A percentile compares a stretch with the other conserved stretches of the same genome.
Evolutionary conservation across 1,140 invertebrate species (phyloP).

Genomic region (Drosophila mojavensis): DNA sequence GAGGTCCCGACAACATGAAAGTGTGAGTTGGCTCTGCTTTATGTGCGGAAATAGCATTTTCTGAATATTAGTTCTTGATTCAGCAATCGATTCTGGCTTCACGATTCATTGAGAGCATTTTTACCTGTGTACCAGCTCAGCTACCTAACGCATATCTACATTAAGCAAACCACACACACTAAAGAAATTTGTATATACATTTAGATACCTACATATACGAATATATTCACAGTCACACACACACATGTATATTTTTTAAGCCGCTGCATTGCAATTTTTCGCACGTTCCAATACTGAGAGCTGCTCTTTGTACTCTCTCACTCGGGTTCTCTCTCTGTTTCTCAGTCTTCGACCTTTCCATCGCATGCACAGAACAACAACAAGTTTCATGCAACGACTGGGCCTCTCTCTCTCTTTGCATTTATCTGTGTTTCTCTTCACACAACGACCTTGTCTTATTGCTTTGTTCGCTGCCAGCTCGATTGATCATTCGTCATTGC

Average conservation of each 20-base stretch:
- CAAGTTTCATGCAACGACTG: neutral
- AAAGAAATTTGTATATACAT: neutral
- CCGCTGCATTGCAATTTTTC: slow-evolving; percentile 62
- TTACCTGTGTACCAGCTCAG: slow-evolving; percentile 18
- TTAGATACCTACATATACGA: slow-evolving; percentile 20
- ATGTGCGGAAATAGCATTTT: slow-evolving; percentile 11
- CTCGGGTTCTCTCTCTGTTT: neutral
- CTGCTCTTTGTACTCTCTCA: slow-evolving; percentile 15
- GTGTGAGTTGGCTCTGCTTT: neutral
- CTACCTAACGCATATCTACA: slow-evolving; percentile 25
- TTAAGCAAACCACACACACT: neutral
- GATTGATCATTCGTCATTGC: slow-evolving; percentile 76
- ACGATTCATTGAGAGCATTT: neutral
- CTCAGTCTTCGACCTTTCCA: slow-evolving; percentile 12
- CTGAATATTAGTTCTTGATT: slow-evolving; percentile 22
- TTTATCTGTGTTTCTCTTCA: slow-evolving; percentile 35
- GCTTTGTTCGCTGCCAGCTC: slow-evolving; percentile 26
- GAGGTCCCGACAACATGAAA: neutral
- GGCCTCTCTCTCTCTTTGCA: slow-evolving; percentile 11
- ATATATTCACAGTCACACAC: neutral
- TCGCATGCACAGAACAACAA: neutral
- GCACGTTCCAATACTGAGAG: slow-evolving; percentile 57
- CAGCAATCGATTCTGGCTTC: slow-evolving; percentile 16
- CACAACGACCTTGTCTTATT: slow-evolving; percentile 67
- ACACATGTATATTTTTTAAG: slow-evolving; percentile 17